phyloP scores from a whole-genome alignment of 2,113 vertebrate species.

The Oreochromis tanganicae region DNA sequence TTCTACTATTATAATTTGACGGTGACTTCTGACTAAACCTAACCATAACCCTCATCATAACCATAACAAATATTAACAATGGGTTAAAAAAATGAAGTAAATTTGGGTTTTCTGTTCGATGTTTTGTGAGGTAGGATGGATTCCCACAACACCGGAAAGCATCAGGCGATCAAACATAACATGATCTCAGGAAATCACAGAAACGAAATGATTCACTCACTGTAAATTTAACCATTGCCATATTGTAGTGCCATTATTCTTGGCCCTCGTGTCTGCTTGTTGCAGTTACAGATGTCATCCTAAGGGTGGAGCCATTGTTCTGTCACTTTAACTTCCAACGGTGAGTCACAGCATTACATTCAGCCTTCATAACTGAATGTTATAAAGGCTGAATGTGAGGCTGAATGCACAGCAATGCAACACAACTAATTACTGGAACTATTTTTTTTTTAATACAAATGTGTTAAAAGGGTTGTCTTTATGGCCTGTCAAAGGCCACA shows the following conservation, averaged over 20 bases:
- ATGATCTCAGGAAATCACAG: background rate
- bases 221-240: background rate
- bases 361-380: background rate
- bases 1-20: no score
- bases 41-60: no score
- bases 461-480: background rate
- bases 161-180: background rate
- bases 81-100: no score
- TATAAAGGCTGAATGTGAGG: no score
- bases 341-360: background rate
- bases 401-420: background rate
- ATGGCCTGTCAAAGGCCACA: background rate
- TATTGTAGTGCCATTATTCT: background rate
- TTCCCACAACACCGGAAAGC: background rate
- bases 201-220: background rate
- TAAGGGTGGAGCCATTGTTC: background rate
- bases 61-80: no score
- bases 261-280: background rate
- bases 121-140: no score
- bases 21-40: no score
- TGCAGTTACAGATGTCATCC: background rate
- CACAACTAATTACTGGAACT: background rate
- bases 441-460: fast-evolving
- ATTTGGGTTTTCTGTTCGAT: no score
- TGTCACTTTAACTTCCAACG: background rate